A percentile compares a stretch with the other conserved stretches of the same genome.
Conservation (phyloP, 2,888 invertebrate genomes). For the Metalampra italica region DNA sequence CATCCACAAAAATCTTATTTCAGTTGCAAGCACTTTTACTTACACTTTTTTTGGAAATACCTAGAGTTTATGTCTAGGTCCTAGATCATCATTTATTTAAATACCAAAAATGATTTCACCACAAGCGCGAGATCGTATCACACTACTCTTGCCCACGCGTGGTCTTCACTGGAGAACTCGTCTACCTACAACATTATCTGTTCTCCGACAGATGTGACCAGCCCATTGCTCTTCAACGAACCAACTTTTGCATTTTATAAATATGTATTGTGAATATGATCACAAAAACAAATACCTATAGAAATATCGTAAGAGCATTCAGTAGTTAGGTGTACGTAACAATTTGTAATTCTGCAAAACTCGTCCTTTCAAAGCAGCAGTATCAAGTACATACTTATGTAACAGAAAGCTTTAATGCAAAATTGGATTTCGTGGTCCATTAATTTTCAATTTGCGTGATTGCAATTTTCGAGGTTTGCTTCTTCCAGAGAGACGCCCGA, state of each 20-base stretch:
- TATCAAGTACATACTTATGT: constrained; percentile 48
- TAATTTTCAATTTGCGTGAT: constrained; percentile 78
- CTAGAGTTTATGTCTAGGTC: too few relatives aligned
- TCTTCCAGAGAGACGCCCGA: constrained; percentile 59
- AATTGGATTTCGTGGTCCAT: constrained; percentile 76
- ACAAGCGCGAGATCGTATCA: too few relatives aligned
- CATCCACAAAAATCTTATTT: constrained; percentile 3
- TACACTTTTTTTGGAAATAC: too few relatives aligned
- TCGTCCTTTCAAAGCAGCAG: constrained; percentile 20
- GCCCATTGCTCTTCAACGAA: too few relatives aligned
- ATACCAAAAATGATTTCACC: background rate
- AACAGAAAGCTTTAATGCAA: constrained; percentile 69
- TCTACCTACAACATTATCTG: too few relatives aligned
- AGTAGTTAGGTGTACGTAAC: background rate
- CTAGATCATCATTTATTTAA: too few relatives aligned
- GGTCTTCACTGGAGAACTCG: too few relatives aligned
- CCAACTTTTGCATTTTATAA: background rate
- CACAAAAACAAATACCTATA: too few relatives aligned
- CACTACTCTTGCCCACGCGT: too few relatives aligned
- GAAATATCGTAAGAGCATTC: background rate
- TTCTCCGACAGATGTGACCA: background rate
- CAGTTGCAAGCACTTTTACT: background rate
- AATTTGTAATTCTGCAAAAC: constrained; percentile 5
- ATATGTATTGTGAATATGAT: too few relatives aligned
- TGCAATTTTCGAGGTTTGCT: constrained; percentile 76